phyloP scores from a whole-genome alignment of 2,113 vertebrate species.

The Pluvianellus socialis region DNA sequence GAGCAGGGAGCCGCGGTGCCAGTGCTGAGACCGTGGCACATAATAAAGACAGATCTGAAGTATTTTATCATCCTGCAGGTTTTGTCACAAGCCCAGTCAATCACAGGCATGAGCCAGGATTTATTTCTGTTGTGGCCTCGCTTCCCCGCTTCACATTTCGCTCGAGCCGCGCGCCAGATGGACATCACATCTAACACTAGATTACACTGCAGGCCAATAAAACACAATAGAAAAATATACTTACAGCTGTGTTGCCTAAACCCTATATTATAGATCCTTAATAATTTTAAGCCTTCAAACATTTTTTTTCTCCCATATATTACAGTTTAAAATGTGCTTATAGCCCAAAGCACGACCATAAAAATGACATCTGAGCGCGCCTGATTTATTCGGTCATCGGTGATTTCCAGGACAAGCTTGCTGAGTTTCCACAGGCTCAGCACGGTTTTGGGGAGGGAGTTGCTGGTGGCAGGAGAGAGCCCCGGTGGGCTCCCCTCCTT shows the following conservation, averaged over 20 bases:
- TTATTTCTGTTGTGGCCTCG: neutral
- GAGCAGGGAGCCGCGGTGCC: neutral
- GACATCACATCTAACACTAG: neutral
- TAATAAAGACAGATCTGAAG: neutral
- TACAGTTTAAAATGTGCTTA: neutral
- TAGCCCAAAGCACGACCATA: neutral
- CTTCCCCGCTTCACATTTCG: neutral
- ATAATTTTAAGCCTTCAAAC: neutral
- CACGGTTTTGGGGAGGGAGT: neutral
- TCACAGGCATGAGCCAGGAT: neutral
- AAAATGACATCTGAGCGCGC: neutral
- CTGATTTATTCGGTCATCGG: neutral
- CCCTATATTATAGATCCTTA: neutral
- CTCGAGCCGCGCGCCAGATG: neutral
- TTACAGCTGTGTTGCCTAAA: neutral
- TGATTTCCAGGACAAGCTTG: neutral
- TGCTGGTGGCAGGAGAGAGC: neutral
- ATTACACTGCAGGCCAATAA: neutral
- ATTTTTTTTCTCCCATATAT: neutral
- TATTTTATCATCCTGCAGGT: neutral
- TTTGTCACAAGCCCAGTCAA: neutral
- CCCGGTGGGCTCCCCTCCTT: rapidly evolving
- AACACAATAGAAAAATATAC: neutral
- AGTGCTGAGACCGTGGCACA: neutral
- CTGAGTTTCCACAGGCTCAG: rapidly evolving